Conservation (phyloP, 2,797 vertebrate species). For the Acridotheres tristis region DNA sequence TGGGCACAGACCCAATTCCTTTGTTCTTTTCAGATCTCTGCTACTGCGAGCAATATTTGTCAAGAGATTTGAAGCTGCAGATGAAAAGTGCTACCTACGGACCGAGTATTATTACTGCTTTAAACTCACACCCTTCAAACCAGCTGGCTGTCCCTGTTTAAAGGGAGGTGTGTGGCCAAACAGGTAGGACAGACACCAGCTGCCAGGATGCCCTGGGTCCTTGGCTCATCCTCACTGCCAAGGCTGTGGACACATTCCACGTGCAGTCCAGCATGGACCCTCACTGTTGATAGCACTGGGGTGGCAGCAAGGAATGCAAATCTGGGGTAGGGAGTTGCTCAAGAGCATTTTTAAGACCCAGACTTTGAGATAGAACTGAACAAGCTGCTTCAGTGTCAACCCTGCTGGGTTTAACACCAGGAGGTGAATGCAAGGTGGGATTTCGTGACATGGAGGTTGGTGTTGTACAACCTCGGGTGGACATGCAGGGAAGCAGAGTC, state of each 20-base stretch:
- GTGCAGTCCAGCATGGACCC: background rate
- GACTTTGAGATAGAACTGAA: background rate
- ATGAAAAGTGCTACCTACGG: constrained; percentile 63
- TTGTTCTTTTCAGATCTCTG: constrained; percentile 68
- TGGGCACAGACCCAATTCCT: constrained; percentile 61
- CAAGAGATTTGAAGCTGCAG: constrained; percentile 57
- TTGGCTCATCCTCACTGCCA: background rate
- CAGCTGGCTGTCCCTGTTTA: constrained; percentile 18
- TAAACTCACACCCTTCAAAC: constrained; percentile 26
- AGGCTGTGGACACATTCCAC: rapidly evolving
- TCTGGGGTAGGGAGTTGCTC: background rate
- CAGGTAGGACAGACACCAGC: background rate
- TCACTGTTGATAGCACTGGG: background rate
- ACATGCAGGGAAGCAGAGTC: background rate
- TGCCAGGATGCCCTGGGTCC: constrained; percentile 18
- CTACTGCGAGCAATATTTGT: constrained; percentile 45
- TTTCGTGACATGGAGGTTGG: background rate
- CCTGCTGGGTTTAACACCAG: background rate
- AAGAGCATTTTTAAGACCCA: background rate
- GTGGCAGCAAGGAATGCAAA: background rate
- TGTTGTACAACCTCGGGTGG: rapidly evolving
- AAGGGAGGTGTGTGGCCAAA: background rate
- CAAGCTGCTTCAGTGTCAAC: background rate
- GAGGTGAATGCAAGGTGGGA: background rate
- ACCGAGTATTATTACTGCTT: constrained; percentile 13